Base-by-base conservation (phyloP, 1,140 invertebrate genomes). In the Halesus radiatus region DNA sequence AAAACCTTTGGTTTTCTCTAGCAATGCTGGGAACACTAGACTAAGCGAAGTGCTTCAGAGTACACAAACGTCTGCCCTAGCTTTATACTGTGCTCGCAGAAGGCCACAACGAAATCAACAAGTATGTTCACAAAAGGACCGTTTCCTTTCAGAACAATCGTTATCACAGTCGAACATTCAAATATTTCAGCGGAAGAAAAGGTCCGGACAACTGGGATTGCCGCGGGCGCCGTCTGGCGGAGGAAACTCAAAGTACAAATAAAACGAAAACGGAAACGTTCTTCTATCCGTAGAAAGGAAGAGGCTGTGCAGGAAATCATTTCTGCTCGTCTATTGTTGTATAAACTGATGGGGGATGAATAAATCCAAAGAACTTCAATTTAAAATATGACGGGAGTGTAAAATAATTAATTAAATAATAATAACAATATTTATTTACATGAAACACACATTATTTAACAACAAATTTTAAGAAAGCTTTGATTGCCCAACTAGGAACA, bases 101-200 rank as follows among this genome's bases (percentile, higher is more conserved):
- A 45, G 37, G 7, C 37, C 1, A 2, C 8, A 29, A 29, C 56
- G 50, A 72, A 72, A 72, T 72, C 68, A 72, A 72, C 68, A 72
- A 72, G 68, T 72, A 22, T 20, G 7, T 23, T 23, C 22, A 54
- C 50, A 72, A 72, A 72, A 53, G 68, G 45, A 18, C 32, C 62
- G 16, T 32, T n/a, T 66, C 62, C 26, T 32, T 32, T 32, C 62
- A 23, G 23, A 7, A 45, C 20, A 72, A 68, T 72, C 22, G 68
- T 72, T 72, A 72, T 52, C 50, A 72, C 68, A 53, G 53, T 72
- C 68, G 68, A 72, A 72, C 68, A 72, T 72, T 72, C 68, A 72
- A 53, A 72, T 72, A 72, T 72, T 72, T 72, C 50, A 72, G 45
- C 50, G 8, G 20, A 23, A 16, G 68, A 53, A 53, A 70, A 16